These are phyloP conservation scores for Leptopilina myrica DNA, from an alignment of 2,888 invertebrate species.

Conservation along the genomic window DNA sequence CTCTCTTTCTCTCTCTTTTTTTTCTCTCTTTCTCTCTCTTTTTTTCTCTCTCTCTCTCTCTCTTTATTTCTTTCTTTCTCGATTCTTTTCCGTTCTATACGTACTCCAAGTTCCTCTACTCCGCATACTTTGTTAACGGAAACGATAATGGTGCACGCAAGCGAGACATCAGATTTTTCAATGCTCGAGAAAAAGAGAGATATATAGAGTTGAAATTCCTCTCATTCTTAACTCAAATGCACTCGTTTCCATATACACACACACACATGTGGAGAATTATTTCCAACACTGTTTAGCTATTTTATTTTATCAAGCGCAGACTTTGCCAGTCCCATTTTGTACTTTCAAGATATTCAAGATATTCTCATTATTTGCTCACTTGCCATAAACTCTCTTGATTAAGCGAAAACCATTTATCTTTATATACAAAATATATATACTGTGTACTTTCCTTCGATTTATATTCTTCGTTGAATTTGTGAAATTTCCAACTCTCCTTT, in stretches of 20 bases:
- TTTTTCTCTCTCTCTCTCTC: too few relatives aligned
- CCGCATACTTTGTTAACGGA: constrained; percentile 16
- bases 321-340: not conserved
- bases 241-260: too few relatives aligned
- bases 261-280: not conserved
- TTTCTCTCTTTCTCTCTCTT: not conserved
- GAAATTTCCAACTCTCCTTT: too few relatives aligned
- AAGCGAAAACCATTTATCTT: too few relatives aligned
- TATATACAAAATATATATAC: too few relatives aligned
- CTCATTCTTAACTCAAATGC: too few relatives aligned
- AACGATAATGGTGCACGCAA: constrained; percentile 36
- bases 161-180: constrained; percentile 29
- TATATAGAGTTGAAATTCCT: not conserved
- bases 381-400: too few relatives aligned
- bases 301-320: constrained; percentile 2
- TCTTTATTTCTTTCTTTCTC: too few relatives aligned
- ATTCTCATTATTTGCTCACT: too few relatives aligned
- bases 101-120: constrained; percentile 9
- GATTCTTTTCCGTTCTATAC: not conserved
- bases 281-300: constrained; percentile 8
- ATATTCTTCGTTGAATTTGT: too few relatives aligned
- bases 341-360: constrained; percentile 5
- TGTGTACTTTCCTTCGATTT: too few relatives aligned
- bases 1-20: not conserved
- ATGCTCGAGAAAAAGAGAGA: constrained; percentile 15